Evolutionary conservation across 2,113 vertebrate genomes (phyloP).

Genomic region (Leptobrachium ailaonicum): DNA sequence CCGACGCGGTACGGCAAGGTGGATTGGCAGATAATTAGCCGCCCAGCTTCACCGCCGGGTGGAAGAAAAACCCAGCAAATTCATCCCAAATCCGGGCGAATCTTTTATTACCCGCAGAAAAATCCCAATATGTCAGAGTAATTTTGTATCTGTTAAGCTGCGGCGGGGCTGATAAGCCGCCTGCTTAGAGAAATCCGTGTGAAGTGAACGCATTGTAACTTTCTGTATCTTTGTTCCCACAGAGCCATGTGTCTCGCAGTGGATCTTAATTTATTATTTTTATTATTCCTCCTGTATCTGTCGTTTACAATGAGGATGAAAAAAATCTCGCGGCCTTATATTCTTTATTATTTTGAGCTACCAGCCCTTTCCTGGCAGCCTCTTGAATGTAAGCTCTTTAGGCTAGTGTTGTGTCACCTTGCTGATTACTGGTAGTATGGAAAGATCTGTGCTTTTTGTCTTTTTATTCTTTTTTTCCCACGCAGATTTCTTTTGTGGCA

Average conservation of each 20-base stretch:
- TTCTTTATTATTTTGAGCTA: not conserved
- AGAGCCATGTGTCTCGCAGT: not conserved
- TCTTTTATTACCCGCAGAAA: conserved; percentile 55
- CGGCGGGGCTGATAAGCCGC: conserved; percentile 60
- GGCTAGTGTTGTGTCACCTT: not conserved
- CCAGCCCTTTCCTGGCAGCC: not conserved
- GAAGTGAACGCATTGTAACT: not conserved
- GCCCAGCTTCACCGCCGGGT: conserved; percentile 57
- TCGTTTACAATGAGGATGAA: not conserved
- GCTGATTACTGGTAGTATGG: too few species aligned
- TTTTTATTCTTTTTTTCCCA: too few species aligned
- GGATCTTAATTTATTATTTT: not conserved
- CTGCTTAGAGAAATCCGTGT: conserved; percentile 15
- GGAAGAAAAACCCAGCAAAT: conserved; percentile 53
- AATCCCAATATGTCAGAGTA: conserved; percentile 53
- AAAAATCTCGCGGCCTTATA: not conserved
- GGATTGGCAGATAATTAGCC: conserved; percentile 73
- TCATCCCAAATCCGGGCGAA: conserved; percentile 51
- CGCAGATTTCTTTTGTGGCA: too few species aligned
- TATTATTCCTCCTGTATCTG: too few species aligned
- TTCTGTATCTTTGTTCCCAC: not conserved
- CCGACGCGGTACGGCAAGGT: conserved; percentile 65
- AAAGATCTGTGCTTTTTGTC: too few species aligned
- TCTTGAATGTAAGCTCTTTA: not conserved
- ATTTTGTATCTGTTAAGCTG: conserved; percentile 58